Evolutionary conservation across 2,888 invertebrate genomes (phyloP), one percentile per base, ranked within the genome.

Genomic region (Drosophila tripunctata): DNA sequence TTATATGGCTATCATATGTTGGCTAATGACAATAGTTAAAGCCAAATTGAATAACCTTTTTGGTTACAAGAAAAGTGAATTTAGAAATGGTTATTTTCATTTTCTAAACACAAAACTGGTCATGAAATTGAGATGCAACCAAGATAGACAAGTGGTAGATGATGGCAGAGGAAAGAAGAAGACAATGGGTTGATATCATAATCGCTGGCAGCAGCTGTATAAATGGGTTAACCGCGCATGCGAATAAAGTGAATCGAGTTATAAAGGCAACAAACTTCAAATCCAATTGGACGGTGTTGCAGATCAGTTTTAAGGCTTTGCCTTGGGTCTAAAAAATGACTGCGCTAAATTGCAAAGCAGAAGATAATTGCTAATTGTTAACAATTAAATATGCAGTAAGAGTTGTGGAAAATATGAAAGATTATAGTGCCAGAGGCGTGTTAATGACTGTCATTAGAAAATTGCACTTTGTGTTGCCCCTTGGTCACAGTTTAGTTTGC

Each of bases 341-440:
- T 67, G 62, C 56, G 57, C 58, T 67, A 80, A 79, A 83, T 77
- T 75, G 67, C 65, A 56, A 56, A 61, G 40, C 61, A 55, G 62
- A 35, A 50, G 52, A 71, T 78, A 83, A 81, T 81, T 81, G 73
- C 62, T 72, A 85, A 87, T 83, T 85, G 72, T 85, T 85, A 82
- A 78, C 82, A 78, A 83, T 83, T 85, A 85, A 69, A 84, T 78
- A 31, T 56, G 19, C n/a, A 21, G 40, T n/a, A 40, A 40, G 19
- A 51, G 51, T 30, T 40, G 51, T 75, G 57, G 43, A 77, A 77
- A 80, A 66, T 70, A 72, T 63, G 64, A 71, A 31, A 52, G 64
- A 75, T 30, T 8, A 31, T 21, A 57, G 51, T 50, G 47, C 63
- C 63, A 19, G 43, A 54, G 57, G 40, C 35, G 6, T 62, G 47